These are phyloP conservation scores for Rhinolophus sinicus DNA, from an alignment of 2,113 vertebrate genomes.

Conservation along the genomic window DNA sequence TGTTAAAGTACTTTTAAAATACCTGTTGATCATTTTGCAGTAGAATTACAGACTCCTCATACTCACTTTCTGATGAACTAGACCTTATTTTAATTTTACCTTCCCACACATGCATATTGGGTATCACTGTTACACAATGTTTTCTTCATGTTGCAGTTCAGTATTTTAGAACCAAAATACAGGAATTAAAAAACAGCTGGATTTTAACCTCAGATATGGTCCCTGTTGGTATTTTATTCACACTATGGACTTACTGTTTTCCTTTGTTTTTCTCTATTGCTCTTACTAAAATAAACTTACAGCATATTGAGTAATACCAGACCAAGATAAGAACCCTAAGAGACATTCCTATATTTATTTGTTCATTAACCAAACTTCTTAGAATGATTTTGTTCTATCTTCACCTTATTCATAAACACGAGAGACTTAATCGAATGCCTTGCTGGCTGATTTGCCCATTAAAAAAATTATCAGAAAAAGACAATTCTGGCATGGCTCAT, in stretches of 20 bases:
- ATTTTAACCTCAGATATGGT: not conserved
- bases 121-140: not conserved
- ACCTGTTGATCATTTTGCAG: not conserved
- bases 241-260: not conserved
- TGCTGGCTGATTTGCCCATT: not conserved
- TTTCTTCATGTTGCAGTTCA: not conserved
- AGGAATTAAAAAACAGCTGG: not conserved
- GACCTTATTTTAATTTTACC: not conserved
- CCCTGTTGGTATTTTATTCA: not conserved
- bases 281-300: not conserved
- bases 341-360: not conserved
- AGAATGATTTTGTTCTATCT: not conserved
- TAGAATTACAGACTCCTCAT: not conserved
- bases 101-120: not conserved
- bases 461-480: not conserved
- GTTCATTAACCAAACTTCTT: not conserved
- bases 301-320: not conserved
- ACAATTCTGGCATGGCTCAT: not conserved
- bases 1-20: not conserved
- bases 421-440: not conserved
- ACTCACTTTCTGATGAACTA: not conserved
- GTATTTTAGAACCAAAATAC: slow-evolving; percentile 26
- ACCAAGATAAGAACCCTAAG: not conserved
- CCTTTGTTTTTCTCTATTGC: not conserved
- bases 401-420: not conserved